phyloP scores from a whole-genome alignment of 53 echinoderm and acorn worm species.

The Stichopus horrens region DNA sequence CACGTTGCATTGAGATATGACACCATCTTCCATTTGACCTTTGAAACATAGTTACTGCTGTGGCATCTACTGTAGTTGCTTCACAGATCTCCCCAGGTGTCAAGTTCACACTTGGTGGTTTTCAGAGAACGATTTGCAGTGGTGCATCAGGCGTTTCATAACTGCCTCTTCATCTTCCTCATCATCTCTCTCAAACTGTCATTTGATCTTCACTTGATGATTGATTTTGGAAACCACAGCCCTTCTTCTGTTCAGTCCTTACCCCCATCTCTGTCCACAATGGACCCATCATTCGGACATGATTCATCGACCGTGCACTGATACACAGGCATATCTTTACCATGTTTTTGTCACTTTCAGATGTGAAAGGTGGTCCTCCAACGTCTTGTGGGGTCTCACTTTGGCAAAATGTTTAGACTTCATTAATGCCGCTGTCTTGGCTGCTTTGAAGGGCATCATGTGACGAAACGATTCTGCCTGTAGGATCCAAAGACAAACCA shows the following conservation, averaged over 20 bases:
- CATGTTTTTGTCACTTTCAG: conserved; percentile 17
- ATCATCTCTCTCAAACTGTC: too few species aligned
- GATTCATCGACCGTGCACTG: background rate
- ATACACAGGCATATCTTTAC: background rate
- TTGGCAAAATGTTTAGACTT: conserved; percentile 26
- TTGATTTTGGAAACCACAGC: background rate
- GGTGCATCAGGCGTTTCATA: too few species aligned
- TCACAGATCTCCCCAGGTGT: too few species aligned
- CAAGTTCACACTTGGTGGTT: too few species aligned
- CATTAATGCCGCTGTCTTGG: conserved; percentile 19
- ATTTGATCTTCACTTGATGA: too few species aligned
- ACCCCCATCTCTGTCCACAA: background rate
- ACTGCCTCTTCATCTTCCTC: too few species aligned
- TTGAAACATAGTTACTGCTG: too few species aligned
- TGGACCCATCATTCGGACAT: background rate
- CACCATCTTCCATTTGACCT: too few species aligned
- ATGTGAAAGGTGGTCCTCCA: conserved; percentile 22
- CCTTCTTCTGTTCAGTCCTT: background rate
- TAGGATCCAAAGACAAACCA: background rate
- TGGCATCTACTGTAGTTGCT: too few species aligned
- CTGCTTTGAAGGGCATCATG: conserved; percentile 3
- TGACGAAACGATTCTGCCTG: conserved; percentile 34
- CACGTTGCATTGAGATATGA: too few species aligned
- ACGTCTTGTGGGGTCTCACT: conserved; percentile 34
- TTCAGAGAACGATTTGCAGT: too few species aligned